Percentiles rank a stretch among this genome's conserved stretches.
Conservation (phyloP, 2,113 vertebrate species). For the Oncorhynchus gorbuscha region DNA sequence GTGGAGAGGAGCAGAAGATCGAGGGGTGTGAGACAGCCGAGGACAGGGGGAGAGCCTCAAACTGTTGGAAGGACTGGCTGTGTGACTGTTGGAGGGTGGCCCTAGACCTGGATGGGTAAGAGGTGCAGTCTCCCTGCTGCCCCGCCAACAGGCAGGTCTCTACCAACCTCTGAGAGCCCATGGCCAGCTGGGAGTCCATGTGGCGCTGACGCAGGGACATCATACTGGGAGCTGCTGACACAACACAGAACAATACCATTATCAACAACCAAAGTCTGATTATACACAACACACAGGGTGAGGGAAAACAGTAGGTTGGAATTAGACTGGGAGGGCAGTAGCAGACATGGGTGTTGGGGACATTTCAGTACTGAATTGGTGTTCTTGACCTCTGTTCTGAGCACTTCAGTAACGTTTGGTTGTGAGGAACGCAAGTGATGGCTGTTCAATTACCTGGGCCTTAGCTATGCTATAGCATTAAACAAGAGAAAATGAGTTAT, state of each 20-base stretch:
- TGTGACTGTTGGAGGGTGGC: slow-evolving; percentile 78
- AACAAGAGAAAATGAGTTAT: not conserved
- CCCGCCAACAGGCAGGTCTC: slow-evolving; percentile 78
- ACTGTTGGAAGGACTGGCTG: slow-evolving; percentile 85
- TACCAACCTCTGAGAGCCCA: slow-evolving; percentile 99
- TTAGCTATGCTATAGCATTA: slow-evolving; percentile 5
- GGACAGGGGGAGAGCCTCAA: slow-evolving; percentile 77
- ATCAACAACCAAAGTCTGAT: slow-evolving; percentile 12
- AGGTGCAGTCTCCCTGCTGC: slow-evolving; percentile 73
- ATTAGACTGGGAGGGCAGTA: not conserved
- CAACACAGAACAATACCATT: slow-evolving; percentile 60
- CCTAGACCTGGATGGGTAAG: slow-evolving; percentile 73
- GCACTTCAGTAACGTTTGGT: too few relatives aligned
- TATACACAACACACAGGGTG: not conserved
- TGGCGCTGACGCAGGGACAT: slow-evolving; percentile 92
- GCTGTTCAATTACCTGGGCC: not conserved
- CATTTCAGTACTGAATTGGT: too few relatives aligned
- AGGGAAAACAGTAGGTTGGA: not conserved
- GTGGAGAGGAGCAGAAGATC: slow-evolving; percentile 68
- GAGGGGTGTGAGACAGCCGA: slow-evolving; percentile 72
- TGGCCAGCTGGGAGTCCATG: slow-evolving; percentile 85
- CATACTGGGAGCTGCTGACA: slow-evolving; percentile 89
- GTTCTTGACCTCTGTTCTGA: too few relatives aligned
- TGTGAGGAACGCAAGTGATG: too few relatives aligned
- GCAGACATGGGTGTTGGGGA: slow-evolving; percentile 14